These are phyloP conservation scores for Dynastes maya DNA, from an alignment of 2,888 invertebrate genomes.

Conservation along the genomic window DNA sequence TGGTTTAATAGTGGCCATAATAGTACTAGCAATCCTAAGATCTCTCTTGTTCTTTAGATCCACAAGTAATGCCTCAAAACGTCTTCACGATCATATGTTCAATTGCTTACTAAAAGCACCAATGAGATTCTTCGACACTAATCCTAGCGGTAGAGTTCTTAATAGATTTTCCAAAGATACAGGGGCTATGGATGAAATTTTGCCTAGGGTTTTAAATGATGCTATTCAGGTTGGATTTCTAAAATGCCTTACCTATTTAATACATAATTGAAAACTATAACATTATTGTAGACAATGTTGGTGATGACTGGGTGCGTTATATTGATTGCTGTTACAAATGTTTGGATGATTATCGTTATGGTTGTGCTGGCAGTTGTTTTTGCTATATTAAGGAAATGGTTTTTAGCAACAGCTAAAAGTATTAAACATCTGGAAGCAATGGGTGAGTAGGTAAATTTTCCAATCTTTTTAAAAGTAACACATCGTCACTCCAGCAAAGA, in stretches of 20 bases:
- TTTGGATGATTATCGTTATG: constrained; percentile 76
- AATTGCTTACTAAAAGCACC: constrained; percentile 82
- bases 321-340: constrained; percentile 79
- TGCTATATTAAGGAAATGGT: constrained; percentile 76
- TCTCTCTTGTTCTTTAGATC: constrained; percentile 82
- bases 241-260: not conserved
- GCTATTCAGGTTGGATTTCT: constrained; percentile 70
- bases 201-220: constrained; percentile 76
- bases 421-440: constrained; percentile 77
- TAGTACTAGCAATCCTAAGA: constrained; percentile 72
- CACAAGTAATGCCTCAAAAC: constrained; percentile 83
- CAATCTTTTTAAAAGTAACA: not conserved
- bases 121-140: constrained; percentile 89
- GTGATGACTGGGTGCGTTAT: constrained; percentile 78
- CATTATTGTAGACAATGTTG: constrained; percentile 69
- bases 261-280: constrained; percentile 67
- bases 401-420: constrained; percentile 79
- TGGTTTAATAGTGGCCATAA: constrained; percentile 63
- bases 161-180: constrained; percentile 87
- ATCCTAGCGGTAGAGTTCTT: constrained; percentile 84
- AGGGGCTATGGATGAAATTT: constrained; percentile 80
- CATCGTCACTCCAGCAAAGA: constrained; percentile 75
- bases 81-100: constrained; percentile 91
- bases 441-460: constrained; percentile 63
- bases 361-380: constrained; percentile 75